Conservation (phyloP, 2,797 vertebrate genomes). For the Mionectes olivaceus region DNA sequence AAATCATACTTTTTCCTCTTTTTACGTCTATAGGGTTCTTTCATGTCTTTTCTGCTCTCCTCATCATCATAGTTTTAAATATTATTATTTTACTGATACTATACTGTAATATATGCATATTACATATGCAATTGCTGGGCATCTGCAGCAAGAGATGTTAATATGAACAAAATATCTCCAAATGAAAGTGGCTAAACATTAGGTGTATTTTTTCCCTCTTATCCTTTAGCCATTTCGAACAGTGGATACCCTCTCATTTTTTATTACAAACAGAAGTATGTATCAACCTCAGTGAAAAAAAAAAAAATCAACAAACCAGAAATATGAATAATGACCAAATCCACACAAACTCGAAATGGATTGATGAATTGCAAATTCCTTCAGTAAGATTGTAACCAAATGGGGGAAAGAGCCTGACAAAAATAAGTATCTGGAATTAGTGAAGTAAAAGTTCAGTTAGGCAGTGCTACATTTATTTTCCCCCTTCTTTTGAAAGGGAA, state of each 20-base stretch:
- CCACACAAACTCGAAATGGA: not conserved
- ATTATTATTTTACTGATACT: not conserved
- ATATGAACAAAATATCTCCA: not conserved
- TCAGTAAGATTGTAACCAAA: not conserved
- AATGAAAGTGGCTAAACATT: not conserved
- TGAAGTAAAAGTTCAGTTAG: not conserved
- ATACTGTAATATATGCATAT: too few relatives aligned
- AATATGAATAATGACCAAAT: not conserved
- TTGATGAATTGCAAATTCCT: not conserved
- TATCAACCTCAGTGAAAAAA: not conserved
- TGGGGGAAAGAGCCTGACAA: not conserved
- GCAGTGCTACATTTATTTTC: not conserved
- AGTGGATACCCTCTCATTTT: not conserved
- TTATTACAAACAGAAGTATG: not conserved
- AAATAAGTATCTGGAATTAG: not conserved
- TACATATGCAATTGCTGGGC: not conserved
- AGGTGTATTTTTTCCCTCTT: not conserved
- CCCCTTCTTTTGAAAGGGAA: not conserved
- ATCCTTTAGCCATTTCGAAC: not conserved
- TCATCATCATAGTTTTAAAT: not conserved
- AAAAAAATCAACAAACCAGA: accelerated
- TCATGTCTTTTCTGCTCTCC: not conserved
- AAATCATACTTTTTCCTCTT: not conserved
- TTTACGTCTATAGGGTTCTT: not conserved
- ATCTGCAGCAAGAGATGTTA: not conserved